Evolutionary conservation across 2,888 invertebrate species (phyloP).

Genomic region (Ochropleura leucogaster): DNA sequence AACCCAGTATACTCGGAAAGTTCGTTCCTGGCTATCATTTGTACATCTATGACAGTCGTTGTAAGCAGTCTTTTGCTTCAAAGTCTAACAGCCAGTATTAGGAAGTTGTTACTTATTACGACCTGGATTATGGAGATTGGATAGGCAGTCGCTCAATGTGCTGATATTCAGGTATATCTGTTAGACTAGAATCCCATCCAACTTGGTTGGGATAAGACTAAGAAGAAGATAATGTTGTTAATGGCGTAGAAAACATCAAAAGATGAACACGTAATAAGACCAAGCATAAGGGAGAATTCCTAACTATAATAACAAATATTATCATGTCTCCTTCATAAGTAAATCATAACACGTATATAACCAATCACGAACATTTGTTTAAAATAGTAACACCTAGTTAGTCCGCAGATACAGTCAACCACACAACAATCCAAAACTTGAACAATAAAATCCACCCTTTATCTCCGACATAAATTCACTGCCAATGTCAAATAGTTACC

Average conservation of each 20-base stretch:
- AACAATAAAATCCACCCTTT: neutral
- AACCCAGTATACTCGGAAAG: too few relatives aligned
- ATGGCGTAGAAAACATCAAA: neutral
- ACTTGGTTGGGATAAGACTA: too few relatives aligned
- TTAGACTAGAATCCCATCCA: too few relatives aligned
- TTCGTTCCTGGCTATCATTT: too few relatives aligned
- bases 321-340: neutral
- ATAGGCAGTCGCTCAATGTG: too few relatives aligned
- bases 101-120: too few relatives aligned
- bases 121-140: too few relatives aligned
- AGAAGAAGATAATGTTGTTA: too few relatives aligned
- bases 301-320: neutral
- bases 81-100: too few relatives aligned
- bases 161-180: too few relatives aligned
- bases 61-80: too few relatives aligned
- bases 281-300: neutral
- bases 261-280: neutral
- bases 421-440: neutral
- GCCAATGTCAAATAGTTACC: constrained; percentile 4
- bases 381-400: constrained; percentile 29
- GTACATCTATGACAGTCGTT: too few relatives aligned
- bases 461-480: neutral
- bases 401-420: constrained; percentile 14
- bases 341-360: constrained; percentile 20
- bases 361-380: constrained; percentile 23